These are phyloP conservation scores for Cantharis lateralis DNA, from an alignment of 2,888 invertebrate genomes.

Conservation along the genomic window DNA sequence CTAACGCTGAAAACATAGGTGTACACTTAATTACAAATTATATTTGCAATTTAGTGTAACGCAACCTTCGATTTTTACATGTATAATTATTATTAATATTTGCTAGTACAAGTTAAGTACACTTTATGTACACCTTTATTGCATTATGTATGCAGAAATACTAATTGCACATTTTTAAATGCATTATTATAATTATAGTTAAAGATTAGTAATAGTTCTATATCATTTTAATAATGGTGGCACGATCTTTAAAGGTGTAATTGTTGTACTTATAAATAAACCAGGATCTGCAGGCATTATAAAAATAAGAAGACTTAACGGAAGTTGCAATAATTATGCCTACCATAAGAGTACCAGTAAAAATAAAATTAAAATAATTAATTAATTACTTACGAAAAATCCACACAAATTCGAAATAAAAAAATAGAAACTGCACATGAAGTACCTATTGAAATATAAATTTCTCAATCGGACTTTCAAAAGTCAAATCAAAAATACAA, in stretches of 20 bases:
- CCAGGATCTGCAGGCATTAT: neutral
- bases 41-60: constrained; percentile 25
- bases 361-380: no score
- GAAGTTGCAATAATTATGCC: neutral
- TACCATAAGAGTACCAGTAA: neutral
- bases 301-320: neutral
- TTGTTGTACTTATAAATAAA: neutral
- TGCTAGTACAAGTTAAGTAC: constrained; percentile 10
- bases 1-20: constrained; percentile 11
- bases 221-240: constrained; percentile 3
- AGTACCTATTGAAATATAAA: no score
- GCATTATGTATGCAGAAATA: constrained; percentile 10
- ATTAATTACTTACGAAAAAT: no score
- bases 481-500: no score
- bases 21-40: constrained; percentile 20
- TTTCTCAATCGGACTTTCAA: no score
- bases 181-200: constrained; percentile 9
- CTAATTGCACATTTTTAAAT: constrained; percentile 19
- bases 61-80: constrained; percentile 25
- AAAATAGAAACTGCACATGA: no score
- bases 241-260: neutral
- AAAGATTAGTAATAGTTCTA: neutral
- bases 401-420: no score
- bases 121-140: constrained; percentile 9
- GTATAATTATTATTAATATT: constrained; percentile 9